phyloP scores from a whole-genome alignment of 2,888 invertebrate genomes.

The Scaeva pyrastri region DNA sequence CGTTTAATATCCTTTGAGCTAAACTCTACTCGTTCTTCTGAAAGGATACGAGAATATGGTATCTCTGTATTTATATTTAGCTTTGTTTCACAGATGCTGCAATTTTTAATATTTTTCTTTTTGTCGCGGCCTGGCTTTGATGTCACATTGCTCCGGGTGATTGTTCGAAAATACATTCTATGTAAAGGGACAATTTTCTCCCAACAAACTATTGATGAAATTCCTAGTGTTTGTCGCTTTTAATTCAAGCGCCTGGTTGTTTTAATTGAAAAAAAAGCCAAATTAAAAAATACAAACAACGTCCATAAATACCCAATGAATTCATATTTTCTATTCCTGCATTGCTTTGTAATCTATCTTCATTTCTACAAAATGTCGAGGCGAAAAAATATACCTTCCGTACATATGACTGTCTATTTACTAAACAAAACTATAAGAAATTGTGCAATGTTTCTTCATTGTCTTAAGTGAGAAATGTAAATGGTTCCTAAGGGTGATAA shows the following conservation, averaged over 20 bases:
- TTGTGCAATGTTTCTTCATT: conserved; percentile 70
- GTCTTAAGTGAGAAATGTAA: conserved; percentile 47
- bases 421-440: conserved; percentile 4
- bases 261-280: conserved; percentile 25
- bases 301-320: neutral
- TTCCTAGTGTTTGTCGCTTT: conserved; percentile 42
- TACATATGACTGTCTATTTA: no score
- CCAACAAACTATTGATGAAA: conserved; percentile 67
- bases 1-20: conserved; percentile 70
- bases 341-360: conserved; percentile 22
- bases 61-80: conserved; percentile 22
- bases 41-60: conserved; percentile 9
- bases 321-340: conserved; percentile 19
- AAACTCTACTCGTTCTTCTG: conserved; percentile 29
- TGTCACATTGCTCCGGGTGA: conserved; percentile 54
- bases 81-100: conserved; percentile 63
- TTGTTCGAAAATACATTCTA: conserved; percentile 7
- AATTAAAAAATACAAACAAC: neutral
- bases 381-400: no score
- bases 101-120: conserved; percentile 55
- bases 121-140: conserved; percentile 58
- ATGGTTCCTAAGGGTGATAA: conserved; percentile 72
- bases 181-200: conserved; percentile 52
- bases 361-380: neutral
- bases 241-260: conserved; percentile 22